Evolutionary conservation across 2,888 invertebrate genomes (phyloP), one percentile per base, ranked within the genome.

Genomic region (Penaeus monodon): DNA sequence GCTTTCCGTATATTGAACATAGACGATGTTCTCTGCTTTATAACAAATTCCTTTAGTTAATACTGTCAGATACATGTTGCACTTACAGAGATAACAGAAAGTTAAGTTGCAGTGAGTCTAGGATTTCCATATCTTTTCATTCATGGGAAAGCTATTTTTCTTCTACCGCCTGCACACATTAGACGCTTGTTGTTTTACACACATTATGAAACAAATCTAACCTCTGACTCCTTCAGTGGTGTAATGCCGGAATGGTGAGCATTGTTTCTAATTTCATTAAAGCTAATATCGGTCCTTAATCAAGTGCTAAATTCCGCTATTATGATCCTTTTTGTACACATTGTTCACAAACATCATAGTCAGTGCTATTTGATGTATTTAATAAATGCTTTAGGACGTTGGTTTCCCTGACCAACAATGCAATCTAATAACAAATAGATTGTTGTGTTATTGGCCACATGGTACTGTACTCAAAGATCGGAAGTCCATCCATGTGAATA

Each of bases 191-290:
- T 38, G 33, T 73, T 44, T 29, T 20, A 73, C 33, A 73, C 73
- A 73, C 33, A 73, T 73, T 73, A 44, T 73, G 73, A 73, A 73
- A 73, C 73, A 73, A 73, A 29, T 1, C 73, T 29, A 29, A 29
- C 73, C 20, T 29, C 24, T 44, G 29, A 29, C 44, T 73, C 73
- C 44, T 73, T 73, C 73, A 73, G 44, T 2, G 29, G 33, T 38
- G 29, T 20, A 73, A 73, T 73, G 29, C 24, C 73, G 33, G 33
- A 20, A 73, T 73, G 73, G 73, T 73, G 73, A 73, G 73, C 73
- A 73, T 29, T 73, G 73, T 73, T 44, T 44, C 33, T 73, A 22
- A 73, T 29, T 73, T 73, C 73, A 73, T 73, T 44, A 29, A 73
- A 73, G 44, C 2, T 73, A 29, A 29, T 24, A 73, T 73, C 73